Conservation (phyloP, 2,888 invertebrate genomes). For the Junonia oenone region DNA sequence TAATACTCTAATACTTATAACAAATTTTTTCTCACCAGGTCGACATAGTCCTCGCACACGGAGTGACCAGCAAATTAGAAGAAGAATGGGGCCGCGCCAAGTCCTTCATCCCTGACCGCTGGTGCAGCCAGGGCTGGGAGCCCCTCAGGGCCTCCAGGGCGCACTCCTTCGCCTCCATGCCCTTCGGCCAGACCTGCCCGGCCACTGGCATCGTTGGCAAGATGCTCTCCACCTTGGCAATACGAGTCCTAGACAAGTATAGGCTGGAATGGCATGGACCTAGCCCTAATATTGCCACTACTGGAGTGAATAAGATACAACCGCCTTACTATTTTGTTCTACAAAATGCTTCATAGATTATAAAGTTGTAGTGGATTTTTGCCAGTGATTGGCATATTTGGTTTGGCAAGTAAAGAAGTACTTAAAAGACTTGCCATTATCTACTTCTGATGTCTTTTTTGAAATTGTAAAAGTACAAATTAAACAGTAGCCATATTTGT, state of each 20-base stretch:
- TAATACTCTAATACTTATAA: too few relatives aligned
- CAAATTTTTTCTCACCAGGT: conserved; percentile 41
- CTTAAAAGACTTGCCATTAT: background rate
- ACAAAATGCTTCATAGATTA: conserved; percentile 49
- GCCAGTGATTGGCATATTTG: background rate
- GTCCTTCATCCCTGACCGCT: conserved; percentile 65
- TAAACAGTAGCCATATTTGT: background rate
- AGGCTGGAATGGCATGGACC: conserved; percentile 72
- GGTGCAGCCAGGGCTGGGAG: conserved; percentile 57
- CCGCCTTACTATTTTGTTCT: conserved; percentile 65
- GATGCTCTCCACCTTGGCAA: conserved; percentile 52
- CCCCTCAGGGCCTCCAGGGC: conserved; percentile 57
- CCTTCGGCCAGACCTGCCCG: conserved; percentile 63
- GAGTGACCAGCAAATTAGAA: conserved; percentile 59
- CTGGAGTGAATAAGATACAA: conserved; percentile 59
- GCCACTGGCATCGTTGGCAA: conserved; percentile 50
- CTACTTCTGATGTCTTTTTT: background rate
- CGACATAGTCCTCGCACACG: conserved; percentile 68
- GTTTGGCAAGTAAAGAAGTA: background rate
- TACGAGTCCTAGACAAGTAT: conserved; percentile 55
- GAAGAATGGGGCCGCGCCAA: conserved; percentile 61
- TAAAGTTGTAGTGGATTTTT: background rate
- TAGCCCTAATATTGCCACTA: conserved; percentile 46
- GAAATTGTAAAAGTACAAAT: background rate
- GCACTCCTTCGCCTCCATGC: conserved; percentile 55